These are phyloP conservation scores for Eledona agricola DNA, from an alignment of 2,888 invertebrate genomes.

Conservation along the genomic window DNA sequence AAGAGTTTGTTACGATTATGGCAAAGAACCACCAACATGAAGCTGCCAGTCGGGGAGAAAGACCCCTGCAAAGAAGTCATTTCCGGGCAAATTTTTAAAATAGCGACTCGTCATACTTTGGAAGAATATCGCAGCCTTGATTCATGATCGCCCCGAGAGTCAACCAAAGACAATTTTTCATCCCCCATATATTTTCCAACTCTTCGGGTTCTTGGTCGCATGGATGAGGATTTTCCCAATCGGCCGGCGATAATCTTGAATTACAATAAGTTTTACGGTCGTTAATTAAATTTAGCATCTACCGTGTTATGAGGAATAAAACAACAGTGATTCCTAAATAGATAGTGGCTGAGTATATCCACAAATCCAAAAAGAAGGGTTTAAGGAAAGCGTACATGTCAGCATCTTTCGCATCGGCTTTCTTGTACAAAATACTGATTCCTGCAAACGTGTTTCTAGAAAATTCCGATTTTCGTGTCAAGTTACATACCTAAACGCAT, in stretches of 20 bases:
- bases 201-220: constrained; percentile 85
- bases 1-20: constrained; percentile 89
- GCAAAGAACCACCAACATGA: constrained; percentile 91
- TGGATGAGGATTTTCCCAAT: constrained; percentile 93
- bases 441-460: too few species aligned
- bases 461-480: too few species aligned
- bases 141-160: constrained; percentile 90
- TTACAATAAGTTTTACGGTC: constrained; percentile 49
- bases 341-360: constrained; percentile 87
- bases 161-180: constrained; percentile 91
- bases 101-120: constrained; percentile 69
- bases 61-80: constrained; percentile 69
- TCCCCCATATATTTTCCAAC: constrained; percentile 86
- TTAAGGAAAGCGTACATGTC: constrained; percentile 89
- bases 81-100: not conserved
- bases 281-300: not conserved
- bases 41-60: constrained; percentile 85
- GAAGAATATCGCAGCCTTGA: constrained; percentile 90
- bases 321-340: constrained; percentile 82
- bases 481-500: constrained; percentile 26
- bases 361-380: constrained; percentile 84
- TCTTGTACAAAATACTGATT: constrained; percentile 75
- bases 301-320: constrained; percentile 79
- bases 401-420: constrained; percentile 73
- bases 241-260: constrained; percentile 80